Base-by-base conservation (phyloP, 2,797 vertebrate genomes). In the Myotis myotis region DNA sequence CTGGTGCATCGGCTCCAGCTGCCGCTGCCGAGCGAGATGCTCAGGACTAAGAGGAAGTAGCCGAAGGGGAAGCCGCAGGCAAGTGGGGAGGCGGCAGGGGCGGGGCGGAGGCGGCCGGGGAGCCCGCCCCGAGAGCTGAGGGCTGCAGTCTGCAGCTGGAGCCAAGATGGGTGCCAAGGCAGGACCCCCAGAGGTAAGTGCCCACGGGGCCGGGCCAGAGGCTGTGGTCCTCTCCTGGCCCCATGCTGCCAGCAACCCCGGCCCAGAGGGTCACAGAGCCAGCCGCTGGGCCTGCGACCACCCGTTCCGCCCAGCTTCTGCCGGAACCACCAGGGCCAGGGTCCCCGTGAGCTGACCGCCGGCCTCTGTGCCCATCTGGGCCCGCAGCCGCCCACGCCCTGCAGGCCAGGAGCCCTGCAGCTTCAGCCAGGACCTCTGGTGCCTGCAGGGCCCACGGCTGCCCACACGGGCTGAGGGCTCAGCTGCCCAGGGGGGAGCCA, bases 121-220 rank as follows among this genome's bases (percentile, higher is more conserved):
- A 8, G 16, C 55, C 20, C 0, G 23, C 70, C 49, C 4, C 0
- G 8, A 2, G 30, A 19, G 85, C 72, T 0, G 25, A 33, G 33
- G 55, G 23, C 44, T 5, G 49, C 30, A 6, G 5, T 22, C 74
- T 4, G 70, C 0, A 5, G 8, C 41, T 20, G 23, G 44, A 88
- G 81, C 91, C 70, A 10, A 44, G 60, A 96, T 88, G 92, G 17
- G 36, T 0, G 0, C 41, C 55, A 86, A 60, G 70, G 55, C 85
- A 5, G 49, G 80, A 3, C 1, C 36, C 23, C n/a, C 28, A 6
- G 76, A 96, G 96, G 97, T 96, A 33, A 47, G 96, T 86, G 85
- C 13, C 41, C 2, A 28, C 0, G 8, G 19, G 15, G 64, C 38
- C 25, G 2, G 36, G 25, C n/a, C 5, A 0, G 12, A 13, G 33